Evolutionary conservation across 2,797 vertebrate genomes (phyloP), one percentile per base, ranked within the genome.

Genomic region (Megalops cyprinoides): DNA sequence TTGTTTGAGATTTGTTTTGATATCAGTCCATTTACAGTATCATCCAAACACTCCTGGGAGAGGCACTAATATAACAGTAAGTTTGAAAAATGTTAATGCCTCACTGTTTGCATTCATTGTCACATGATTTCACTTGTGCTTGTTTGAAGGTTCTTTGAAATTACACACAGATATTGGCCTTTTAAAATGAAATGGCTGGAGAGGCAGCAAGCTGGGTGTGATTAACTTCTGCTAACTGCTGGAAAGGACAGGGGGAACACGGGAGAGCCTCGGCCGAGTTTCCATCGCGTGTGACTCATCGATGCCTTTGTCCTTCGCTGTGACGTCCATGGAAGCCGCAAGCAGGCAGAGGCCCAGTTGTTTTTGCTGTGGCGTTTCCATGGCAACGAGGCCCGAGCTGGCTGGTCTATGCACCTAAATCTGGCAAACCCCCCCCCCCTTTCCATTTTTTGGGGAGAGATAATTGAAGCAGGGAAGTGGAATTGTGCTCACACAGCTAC

Each of bases 241-340:
- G 31, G 3, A 37, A 62, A 23, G 42, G 25, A 49, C 10, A 28
- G 46, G 28, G 20, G 4, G 12, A 28, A 49, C 34, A 83, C 86
- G 65, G 81, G 55, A 85, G 71, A 92, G 90, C 89, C 88, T 85
- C 88, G 86, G 87, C 86, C 89, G 67, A 74, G 82, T 87, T 89
- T 88, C 87, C 86, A 83, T 88, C 84, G 87, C 48, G 53, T 84
- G 89, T 93, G 91, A 92, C 91, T 94, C 92, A 94, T 86, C 89
- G 88, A 90, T 90, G 93, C 93, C 88, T 90, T 91, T 90, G 90
- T 92, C 90, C 88, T 83, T 79, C 83, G 84, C 85, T 80, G 85
- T 89, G 89, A 89, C 87, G 81, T 90, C 90, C 89, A 88, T 82
- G 58, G 89, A 91, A 88, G 86, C 88, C 84, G 82, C 89, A 81